A percentile compares a stretch with the other conserved stretches of the same genome.
phyloP scores from a whole-genome alignment of 2,113 vertebrate genomes.

The Vidua chalybeata region DNA sequence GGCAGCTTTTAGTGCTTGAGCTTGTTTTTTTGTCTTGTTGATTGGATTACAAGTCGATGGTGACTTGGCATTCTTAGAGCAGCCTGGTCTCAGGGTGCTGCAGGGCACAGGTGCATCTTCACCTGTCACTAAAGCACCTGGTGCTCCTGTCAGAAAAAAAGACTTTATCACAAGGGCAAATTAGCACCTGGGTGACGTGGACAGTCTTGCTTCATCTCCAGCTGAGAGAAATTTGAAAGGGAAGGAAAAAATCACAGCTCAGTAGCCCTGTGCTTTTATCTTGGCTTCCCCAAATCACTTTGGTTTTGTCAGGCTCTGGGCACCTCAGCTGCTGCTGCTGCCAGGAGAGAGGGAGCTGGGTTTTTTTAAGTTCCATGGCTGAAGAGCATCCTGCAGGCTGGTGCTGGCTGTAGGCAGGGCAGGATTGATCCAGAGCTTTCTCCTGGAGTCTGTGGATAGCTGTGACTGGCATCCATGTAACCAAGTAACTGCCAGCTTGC shows the following conservation, averaged over 20 bases:
- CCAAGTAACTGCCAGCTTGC: background rate
- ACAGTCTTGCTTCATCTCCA: background rate
- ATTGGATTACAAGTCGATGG: background rate
- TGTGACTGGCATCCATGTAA: fast-evolving
- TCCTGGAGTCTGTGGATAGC: background rate
- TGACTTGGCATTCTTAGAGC: background rate
- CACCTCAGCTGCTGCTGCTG: background rate
- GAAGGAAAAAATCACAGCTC: background rate
- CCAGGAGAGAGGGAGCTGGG: background rate
- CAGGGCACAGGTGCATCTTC: background rate
- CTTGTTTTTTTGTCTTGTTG: background rate
- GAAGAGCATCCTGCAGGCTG: background rate
- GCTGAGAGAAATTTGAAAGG: background rate
- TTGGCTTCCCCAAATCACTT: background rate
- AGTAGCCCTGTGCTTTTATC: background rate
- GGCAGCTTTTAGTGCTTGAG: background rate
- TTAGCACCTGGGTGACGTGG: background rate
- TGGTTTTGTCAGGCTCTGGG: background rate
- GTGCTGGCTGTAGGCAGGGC: background rate
- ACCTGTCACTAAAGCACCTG: background rate
- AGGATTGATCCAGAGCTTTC: background rate
- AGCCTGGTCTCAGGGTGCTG: background rate
- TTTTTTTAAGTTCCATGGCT: background rate
- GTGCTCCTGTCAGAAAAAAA: background rate
- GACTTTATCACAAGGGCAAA: background rate